These are phyloP conservation scores for Urocyon cinereoargenteus DNA, from an alignment of 2,797 vertebrate genomes.

Conservation along the genomic window DNA sequence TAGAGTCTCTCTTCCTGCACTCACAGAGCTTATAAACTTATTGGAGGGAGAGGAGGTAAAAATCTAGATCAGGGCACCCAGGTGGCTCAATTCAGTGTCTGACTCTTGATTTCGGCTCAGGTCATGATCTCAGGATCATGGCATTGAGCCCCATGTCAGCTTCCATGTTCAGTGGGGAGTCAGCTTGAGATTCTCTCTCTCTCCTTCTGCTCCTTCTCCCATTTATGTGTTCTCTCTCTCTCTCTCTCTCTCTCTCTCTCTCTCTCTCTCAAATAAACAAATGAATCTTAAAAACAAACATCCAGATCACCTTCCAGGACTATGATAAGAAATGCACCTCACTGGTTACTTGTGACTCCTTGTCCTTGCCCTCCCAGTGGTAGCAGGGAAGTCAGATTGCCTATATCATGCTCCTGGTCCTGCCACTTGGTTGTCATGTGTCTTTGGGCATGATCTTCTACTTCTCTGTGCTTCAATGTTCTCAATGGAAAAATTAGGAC, in stretches of 20 bases:
- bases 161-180: not conserved
- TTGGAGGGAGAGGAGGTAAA: not conserved
- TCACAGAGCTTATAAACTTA: not conserved
- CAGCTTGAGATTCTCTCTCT: not conserved
- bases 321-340: not conserved
- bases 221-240: not conserved
- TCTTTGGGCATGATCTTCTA: not conserved
- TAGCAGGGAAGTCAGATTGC: not conserved
- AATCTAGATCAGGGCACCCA: not conserved
- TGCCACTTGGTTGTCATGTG: rapidly evolving
- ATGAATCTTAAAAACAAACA: not conserved
- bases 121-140: not conserved
- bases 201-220: not conserved
- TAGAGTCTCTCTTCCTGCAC: not conserved
- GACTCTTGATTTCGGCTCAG: not conserved
- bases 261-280: not conserved
- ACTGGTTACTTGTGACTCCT: not conserved
- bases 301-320: not conserved
- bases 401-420: not conserved
- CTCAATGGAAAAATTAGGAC: not conserved
- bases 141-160: not conserved
- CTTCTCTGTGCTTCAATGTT: not conserved
- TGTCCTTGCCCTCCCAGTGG: rapidly evolving
- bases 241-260: not conserved
- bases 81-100: not conserved